A percentile compares a stretch with the other conserved stretches of the same genome.
These are phyloP conservation scores for Panthera uncia DNA, from an alignment of 2,113 vertebrate genomes.

Conservation along the genomic window DNA sequence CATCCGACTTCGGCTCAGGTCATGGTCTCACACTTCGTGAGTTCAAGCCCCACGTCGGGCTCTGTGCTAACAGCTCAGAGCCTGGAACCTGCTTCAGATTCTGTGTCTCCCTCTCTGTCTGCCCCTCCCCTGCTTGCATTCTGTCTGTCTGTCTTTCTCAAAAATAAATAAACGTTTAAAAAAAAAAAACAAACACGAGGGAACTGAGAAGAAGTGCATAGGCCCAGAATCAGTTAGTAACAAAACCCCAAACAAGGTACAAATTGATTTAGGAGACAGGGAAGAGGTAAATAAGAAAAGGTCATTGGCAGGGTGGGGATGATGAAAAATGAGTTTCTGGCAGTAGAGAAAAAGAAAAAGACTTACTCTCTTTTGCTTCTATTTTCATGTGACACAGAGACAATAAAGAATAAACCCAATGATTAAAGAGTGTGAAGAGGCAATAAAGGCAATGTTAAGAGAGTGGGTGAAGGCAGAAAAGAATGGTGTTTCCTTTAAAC, in stretches of 20 bases:
- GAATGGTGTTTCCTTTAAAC: not conserved
- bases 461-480: not conserved
- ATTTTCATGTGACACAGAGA: not conserved
- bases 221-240: not conserved
- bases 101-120: too few species aligned
- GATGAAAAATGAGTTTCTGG: not conserved
- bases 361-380: not conserved
- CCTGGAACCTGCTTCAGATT: too few species aligned
- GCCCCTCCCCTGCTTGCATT: too few species aligned
- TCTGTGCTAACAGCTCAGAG: too few species aligned
- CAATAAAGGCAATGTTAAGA: not conserved
- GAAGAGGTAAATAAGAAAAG: not conserved
- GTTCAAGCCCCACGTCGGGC: too few species aligned
- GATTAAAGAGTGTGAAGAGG: not conserved
- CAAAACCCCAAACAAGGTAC: not conserved
- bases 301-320: not conserved
- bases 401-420: not conserved
- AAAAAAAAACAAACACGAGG: not conserved
- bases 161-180: too few species aligned
- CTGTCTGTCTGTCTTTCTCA: too few species aligned
- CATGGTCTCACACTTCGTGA: too few species aligned
- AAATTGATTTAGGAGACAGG: not conserved
- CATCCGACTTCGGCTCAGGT: too few species aligned
- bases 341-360: not conserved
- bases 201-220: not conserved